A percentile compares a stretch with the other conserved stretches of the same genome.
Evolutionary conservation across 2,888 invertebrate genomes (phyloP).

Genomic region (Cephus nigrinus): DNA sequence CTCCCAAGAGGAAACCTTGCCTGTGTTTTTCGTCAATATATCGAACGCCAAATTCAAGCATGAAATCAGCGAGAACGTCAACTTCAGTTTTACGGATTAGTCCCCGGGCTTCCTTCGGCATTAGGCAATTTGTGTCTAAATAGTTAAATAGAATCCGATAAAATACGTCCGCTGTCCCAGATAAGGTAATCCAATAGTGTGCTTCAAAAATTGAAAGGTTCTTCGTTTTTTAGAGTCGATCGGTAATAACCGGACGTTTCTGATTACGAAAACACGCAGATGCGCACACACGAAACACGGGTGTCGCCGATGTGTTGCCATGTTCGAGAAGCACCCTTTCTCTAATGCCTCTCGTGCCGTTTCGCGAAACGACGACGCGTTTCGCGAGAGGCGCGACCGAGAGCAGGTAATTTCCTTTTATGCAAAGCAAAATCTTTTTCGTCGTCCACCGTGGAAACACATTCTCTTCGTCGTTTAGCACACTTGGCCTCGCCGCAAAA

Average conservation of each 20-base stretch:
- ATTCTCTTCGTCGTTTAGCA: background rate
- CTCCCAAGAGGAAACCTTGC: background rate
- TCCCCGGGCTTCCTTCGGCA: background rate
- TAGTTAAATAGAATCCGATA: background rate
- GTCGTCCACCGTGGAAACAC: background rate
- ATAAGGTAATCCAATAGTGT: background rate
- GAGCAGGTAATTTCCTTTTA: background rate
- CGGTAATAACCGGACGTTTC: background rate
- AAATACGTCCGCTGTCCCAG: background rate
- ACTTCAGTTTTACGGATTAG: background rate
- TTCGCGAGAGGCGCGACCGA: background rate
- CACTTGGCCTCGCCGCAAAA: slow-evolving; percentile 2
- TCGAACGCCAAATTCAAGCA: background rate
- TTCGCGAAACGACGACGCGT: background rate
- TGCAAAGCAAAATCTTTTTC: slow-evolving; percentile 2
- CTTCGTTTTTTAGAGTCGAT: background rate
- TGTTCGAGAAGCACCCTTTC: background rate
- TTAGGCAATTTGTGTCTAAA: background rate
- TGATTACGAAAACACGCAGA: background rate
- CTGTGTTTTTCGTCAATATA: background rate
- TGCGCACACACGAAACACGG: background rate
- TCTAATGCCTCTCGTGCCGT: background rate
- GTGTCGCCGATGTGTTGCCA: background rate
- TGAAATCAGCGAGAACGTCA: background rate
- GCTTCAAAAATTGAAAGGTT: background rate